A percentile compares a stretch with the other conserved stretches of the same genome.
Conservation (phyloP, 2,888 invertebrate species). For the Ophion ellenae region DNA sequence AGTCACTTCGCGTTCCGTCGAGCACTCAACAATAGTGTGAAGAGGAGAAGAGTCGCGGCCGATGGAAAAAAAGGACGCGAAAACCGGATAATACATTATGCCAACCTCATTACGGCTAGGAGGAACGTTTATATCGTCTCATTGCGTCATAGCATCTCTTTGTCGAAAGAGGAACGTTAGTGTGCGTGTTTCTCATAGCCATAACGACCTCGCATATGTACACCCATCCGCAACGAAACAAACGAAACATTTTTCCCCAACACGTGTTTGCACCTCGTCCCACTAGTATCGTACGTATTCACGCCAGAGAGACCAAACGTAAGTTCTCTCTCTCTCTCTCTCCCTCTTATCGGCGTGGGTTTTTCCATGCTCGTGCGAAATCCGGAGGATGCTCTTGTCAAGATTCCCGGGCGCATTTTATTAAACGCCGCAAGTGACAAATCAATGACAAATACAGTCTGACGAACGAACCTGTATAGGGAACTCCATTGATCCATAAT, state of each 20-base stretch:
- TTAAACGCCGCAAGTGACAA: neutral
- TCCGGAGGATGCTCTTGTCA: neutral
- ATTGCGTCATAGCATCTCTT: neutral
- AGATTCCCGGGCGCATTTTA: neutral
- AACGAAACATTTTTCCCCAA: neutral
- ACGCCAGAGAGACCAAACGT: neutral
- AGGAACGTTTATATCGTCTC: neutral
- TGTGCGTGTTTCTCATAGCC: neutral
- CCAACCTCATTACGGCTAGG: neutral
- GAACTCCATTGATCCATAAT: conserved; percentile 63
- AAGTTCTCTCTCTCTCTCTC: neutral
- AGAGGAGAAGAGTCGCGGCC: conserved; percentile 8
- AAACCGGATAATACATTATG: neutral
- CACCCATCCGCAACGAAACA: neutral
- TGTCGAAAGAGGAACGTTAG: neutral
- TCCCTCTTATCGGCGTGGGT: neutral
- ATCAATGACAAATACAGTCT: neutral
- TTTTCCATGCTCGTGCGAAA: neutral
- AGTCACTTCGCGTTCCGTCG: conserved; percentile 36
- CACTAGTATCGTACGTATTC: neutral
- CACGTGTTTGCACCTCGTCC: neutral
- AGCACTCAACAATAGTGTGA: conserved; percentile 2
- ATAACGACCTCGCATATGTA: neutral
- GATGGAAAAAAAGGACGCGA: neutral
- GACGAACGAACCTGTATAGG: conserved; percentile 56